Percentiles rank a stretch among this genome's conserved stretches.
Conservation (phyloP, 1,140 invertebrate species). For the Drosophila sucinea region DNA sequence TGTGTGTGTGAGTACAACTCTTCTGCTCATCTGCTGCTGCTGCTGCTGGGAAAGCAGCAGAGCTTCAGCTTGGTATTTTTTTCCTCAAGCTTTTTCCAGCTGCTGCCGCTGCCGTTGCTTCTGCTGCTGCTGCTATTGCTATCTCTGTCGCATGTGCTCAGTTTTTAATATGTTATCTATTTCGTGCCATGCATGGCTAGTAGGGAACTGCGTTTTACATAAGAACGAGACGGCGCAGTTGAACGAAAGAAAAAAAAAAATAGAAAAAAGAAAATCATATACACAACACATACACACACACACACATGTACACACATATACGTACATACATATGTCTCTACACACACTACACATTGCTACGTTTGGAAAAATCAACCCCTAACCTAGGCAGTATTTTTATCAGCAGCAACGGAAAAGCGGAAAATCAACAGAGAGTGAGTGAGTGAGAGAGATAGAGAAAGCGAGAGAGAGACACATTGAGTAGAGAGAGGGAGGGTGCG, state of each 20-base stretch:
- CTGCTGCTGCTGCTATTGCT: slow-evolving; percentile 39
- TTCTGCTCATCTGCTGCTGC: slow-evolving; percentile 60
- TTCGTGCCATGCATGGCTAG: slow-evolving; percentile 68
- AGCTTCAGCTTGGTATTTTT: slow-evolving; percentile 16
- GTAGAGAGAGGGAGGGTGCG: slow-evolving; percentile 53
- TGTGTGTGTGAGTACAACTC: slow-evolving; percentile 24
- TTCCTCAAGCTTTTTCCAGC: slow-evolving; percentile 59
- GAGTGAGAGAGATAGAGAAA: slow-evolving; percentile 23
- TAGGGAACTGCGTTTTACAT: slow-evolving; percentile 65
- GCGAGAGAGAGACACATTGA: slow-evolving; percentile 28
- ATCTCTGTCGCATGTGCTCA: slow-evolving; percentile 73
- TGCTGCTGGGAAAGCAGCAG: slow-evolving; percentile 37
- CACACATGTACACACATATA: slow-evolving; percentile 13
- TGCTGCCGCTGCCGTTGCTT: slow-evolving; percentile 19
- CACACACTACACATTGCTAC: slow-evolving; percentile 61
- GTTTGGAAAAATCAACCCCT: slow-evolving; percentile 76
- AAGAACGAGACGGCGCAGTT: slow-evolving; percentile 40
- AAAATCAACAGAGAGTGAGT: slow-evolving; percentile 30
- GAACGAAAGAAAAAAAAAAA: slow-evolving; percentile 53
- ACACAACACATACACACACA: slow-evolving; percentile 69
- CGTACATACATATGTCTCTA: slow-evolving; percentile 38
- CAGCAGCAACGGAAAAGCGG: slow-evolving; percentile 48
- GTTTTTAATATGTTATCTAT: slow-evolving; percentile 82
- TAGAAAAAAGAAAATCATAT: slow-evolving; percentile 62
- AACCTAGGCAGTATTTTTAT: slow-evolving; percentile 52